These are phyloP conservation scores for Avahi laniger DNA, from an alignment of 2,797 vertebrate genomes.

Conservation along the genomic window DNA sequence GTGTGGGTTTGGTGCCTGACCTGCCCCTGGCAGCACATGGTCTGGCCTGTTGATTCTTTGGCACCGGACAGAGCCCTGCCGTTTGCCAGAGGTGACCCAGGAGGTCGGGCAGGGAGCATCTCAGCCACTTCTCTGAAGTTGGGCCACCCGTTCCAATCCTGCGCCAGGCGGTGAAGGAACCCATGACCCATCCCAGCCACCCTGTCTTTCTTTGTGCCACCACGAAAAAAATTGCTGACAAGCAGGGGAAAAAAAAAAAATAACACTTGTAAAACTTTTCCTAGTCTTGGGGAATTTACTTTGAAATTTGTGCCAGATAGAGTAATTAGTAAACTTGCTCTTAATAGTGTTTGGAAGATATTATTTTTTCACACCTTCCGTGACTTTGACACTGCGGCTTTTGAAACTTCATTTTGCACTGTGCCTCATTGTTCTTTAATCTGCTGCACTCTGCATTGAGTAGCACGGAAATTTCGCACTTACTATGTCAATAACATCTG, in stretches of 20 bases:
- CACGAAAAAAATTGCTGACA: slow-evolving; percentile 73
- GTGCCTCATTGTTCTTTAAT: slow-evolving; percentile 97
- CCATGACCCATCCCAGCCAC: neutral
- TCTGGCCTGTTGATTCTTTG: neutral
- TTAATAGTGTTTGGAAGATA: slow-evolving; percentile 85
- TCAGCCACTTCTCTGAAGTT: too few relatives aligned
- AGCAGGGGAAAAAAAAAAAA: slow-evolving; percentile 42
- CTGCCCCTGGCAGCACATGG: accelerated
- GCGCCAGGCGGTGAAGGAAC: accelerated
- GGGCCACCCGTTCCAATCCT: neutral
- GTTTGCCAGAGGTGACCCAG: too few relatives aligned
- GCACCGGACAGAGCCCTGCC: neutral
- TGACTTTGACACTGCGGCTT: slow-evolving; percentile 89
- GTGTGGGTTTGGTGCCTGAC: accelerated
- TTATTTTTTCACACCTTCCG: slow-evolving; percentile 87
- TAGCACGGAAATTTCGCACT: slow-evolving; percentile 95
- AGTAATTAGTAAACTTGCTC: slow-evolving; percentile 89
- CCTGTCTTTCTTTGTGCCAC: slow-evolving; percentile 59
- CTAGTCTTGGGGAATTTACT: slow-evolving; percentile 79
- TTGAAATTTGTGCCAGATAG: slow-evolving; percentile 84
- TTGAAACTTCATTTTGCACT: slow-evolving; percentile 92
- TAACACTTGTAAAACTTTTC: slow-evolving; percentile 82
- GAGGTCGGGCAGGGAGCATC: accelerated
- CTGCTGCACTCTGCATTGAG: slow-evolving; percentile 94
- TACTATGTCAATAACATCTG: slow-evolving; percentile 99